A percentile compares a stretch with the other conserved stretches of the same genome.
Evolutionary conservation across 2,797 vertebrate genomes (phyloP).

Genomic region (Glyptemys insculpta): DNA sequence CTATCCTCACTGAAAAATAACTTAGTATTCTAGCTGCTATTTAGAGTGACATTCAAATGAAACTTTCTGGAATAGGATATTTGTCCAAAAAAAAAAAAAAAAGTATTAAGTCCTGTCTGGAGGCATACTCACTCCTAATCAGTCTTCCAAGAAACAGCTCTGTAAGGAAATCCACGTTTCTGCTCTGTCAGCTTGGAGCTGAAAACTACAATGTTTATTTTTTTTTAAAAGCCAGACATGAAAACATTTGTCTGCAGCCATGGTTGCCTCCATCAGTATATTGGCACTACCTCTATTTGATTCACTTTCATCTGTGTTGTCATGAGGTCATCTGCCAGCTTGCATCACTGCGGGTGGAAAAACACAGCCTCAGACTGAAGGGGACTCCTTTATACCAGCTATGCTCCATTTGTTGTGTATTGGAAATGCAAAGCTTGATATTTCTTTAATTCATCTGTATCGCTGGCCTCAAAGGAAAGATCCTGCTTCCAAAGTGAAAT

Average conservation of each 20-base stretch:
- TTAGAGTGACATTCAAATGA: neutral
- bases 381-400: neutral
- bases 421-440: neutral
- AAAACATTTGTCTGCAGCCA: neutral
- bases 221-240: neutral
- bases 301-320: neutral
- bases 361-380: neutral
- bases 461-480: neutral
- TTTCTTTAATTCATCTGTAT: neutral
- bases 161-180: accelerated
- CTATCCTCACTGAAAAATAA: neutral
- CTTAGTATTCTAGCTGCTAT: neutral
- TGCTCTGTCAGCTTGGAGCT: neutral
- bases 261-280: neutral
- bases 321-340: neutral
- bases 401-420: accelerated
- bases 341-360: neutral
- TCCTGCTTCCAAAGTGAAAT: neutral
- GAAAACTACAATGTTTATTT: neutral
- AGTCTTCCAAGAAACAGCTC: neutral
- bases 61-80: neutral
- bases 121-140: neutral
- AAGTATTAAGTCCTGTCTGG: neutral
- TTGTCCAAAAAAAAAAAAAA: neutral
- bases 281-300: neutral